These are phyloP conservation scores for Sebastes vulpes DNA, from an alignment of 2,797 vertebrate species.

Conservation along the genomic window DNA sequence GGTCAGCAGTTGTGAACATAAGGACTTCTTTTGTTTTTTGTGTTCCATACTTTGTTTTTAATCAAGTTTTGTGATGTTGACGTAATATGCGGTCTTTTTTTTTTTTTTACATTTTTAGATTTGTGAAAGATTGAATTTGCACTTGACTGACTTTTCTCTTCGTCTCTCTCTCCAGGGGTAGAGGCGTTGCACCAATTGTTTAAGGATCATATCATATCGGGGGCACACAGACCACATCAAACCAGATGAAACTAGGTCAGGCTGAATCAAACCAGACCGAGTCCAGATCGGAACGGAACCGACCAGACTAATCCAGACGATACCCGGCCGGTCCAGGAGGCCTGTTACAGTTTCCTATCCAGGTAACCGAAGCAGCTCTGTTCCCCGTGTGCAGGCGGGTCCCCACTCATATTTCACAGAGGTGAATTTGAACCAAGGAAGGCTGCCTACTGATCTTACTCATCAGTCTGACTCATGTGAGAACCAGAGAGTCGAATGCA, in stretches of 20 bases:
- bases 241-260: conserved; percentile 57
- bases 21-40: neutral
- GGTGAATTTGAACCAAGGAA: neutral
- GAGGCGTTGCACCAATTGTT: conserved; percentile 13
- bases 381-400: neutral
- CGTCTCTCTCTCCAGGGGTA: conserved; percentile 34
- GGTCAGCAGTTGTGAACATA: neutral
- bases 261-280: conserved; percentile 39
- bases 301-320: conserved; percentile 45
- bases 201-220: conserved; percentile 36
- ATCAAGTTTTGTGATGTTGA: neutral
- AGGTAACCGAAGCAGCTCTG: conserved; percentile 57
- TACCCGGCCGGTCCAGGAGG: conserved; percentile 50
- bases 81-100: neutral
- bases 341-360: conserved; percentile 72
- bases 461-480: neutral
- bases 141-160: neutral
- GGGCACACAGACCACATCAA: conserved; percentile 24
- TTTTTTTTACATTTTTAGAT: neutral
- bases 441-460: neutral
- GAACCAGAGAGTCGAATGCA: neutral
- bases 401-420: conserved; percentile 25
- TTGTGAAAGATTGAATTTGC: neutral
- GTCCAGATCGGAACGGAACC: conserved; percentile 40
- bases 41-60: neutral